phyloP scores from a whole-genome alignment of 1,140 invertebrate genomes.

The Neodiprion virginianus region DNA sequence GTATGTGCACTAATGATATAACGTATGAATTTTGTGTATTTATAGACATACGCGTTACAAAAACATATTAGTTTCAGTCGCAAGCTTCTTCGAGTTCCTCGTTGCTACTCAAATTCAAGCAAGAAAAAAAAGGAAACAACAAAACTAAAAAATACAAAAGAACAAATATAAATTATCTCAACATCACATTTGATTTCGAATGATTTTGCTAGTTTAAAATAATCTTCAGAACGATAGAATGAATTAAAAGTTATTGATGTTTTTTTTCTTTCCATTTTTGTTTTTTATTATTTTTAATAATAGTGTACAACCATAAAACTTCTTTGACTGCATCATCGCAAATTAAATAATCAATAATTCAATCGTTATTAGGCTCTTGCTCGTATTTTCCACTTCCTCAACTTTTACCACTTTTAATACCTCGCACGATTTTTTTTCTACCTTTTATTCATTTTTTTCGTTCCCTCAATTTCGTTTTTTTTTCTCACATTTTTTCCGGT shows the following conservation, averaged over 20 bases:
- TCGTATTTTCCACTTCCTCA: not conserved
- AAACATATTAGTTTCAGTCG: constrained; percentile 50
- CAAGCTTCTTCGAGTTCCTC: constrained; percentile 41
- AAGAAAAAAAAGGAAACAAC: constrained; percentile 41
- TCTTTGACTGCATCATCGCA: constrained; percentile 40
- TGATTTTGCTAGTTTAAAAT: constrained; percentile 34
- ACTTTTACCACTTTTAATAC: constrained; percentile 1
- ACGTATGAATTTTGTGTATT: constrained; percentile 43
- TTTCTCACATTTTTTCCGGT: constrained; percentile 17
- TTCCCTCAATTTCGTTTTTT: constrained; percentile 1
- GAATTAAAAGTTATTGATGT: no score
- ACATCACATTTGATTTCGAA: constrained; percentile 47
- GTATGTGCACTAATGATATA: constrained; percentile 31
- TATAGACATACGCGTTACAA: constrained; percentile 24
- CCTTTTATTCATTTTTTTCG: not conserved
- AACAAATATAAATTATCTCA: not conserved
- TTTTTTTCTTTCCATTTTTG: no score
- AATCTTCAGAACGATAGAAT: no score
- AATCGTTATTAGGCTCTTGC: constrained; percentile 33
- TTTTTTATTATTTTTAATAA: constrained; percentile 59
- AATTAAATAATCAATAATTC: constrained; percentile 42
- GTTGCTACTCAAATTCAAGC: constrained; percentile 35
- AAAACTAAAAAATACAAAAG: not conserved
- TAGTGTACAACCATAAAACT: constrained; percentile 61
- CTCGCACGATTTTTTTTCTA: constrained; percentile 7